Evolutionary conservation across 1,140 invertebrate genomes (phyloP).

Genomic region (Macrobrachium nipponense): DNA sequence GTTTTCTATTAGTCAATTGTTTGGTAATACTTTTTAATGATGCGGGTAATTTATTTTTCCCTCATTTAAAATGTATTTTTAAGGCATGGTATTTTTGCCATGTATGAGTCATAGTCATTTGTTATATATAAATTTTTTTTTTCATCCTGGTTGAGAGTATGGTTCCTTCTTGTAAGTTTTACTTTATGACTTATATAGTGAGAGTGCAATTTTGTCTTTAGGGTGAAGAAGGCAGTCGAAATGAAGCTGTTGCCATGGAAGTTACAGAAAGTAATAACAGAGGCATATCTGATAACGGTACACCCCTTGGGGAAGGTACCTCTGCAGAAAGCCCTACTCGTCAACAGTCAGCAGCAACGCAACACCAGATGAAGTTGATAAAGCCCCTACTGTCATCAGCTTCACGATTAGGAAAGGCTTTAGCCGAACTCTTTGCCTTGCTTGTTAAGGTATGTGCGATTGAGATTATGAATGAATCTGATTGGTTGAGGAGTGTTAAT

Average conservation of each 20-base stretch:
- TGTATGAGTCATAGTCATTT: too few relatives aligned
- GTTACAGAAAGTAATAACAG: slow-evolving; percentile 75
- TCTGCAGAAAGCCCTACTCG: slow-evolving; percentile 11
- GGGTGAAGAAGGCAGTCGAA: slow-evolving; percentile 72
- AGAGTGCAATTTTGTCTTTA: slow-evolving; percentile 18
- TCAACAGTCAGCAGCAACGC: slow-evolving; percentile 51
- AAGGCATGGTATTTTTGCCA: too few relatives aligned
- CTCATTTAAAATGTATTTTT: too few relatives aligned
- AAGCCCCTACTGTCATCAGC: slow-evolving; percentile 85
- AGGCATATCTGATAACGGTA: slow-evolving; percentile 16
- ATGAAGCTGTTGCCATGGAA: slow-evolving; percentile 78
- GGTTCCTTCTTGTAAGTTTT: background rate
- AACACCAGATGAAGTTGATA: slow-evolving; percentile 80
- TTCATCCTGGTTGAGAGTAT: too few relatives aligned
- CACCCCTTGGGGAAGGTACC: slow-evolving; percentile 59
- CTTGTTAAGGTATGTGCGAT: slow-evolving; percentile 76
- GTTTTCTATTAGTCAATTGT: too few relatives aligned
- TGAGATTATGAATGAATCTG: too few relatives aligned
- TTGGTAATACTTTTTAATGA: too few relatives aligned
- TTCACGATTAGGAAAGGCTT: slow-evolving; percentile 82
- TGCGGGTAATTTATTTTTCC: too few relatives aligned
- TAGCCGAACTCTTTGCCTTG: slow-evolving; percentile 87
- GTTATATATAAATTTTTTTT: too few relatives aligned
- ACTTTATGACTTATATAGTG: background rate
- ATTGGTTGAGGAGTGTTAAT: too few relatives aligned